Base-by-base conservation (phyloP, 2,888 invertebrate species). In the Zeuzera pyrina region DNA sequence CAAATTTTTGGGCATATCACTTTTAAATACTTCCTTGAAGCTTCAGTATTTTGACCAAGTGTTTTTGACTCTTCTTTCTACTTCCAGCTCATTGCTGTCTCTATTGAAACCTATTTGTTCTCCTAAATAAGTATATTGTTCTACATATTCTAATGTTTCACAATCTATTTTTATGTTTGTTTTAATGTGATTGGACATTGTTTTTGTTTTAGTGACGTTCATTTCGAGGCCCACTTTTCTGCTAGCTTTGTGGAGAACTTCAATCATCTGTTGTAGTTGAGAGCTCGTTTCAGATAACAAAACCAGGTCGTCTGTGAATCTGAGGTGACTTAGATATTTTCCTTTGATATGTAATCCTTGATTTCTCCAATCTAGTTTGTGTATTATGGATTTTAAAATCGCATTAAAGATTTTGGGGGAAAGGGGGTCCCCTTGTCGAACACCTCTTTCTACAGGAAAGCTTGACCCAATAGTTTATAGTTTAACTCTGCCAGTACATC, bases 1-100 rank as follows among this genome's bases (percentile, higher is more conserved):
- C n/a, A n/a, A n/a, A 12, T 16, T 3, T 19, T 21, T 30, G 3
- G 11, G 21, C 21, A 3, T 29, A 2, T 29, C 8, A 24, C 33
- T 31, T 29, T 37, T 31, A 12, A 34, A 34, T 12, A 37, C 30
- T 29, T 34, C 34, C 8, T 31, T 34, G 2, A 15, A 3, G 8
- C 24, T 21, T 31, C 31, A 37, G 15, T 21, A 37, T 34, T 29
- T 29, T 29, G 3, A 10, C 29, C 15, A 10, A 12, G 3, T 4
- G 15, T n/a, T 4, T 6, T 12, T 12, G 12, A 27, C 4, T 13
- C 27, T n/a, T n/a, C n/a, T n/a, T n/a, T n/a, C n/a, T n/a, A n/a
- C n/a, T n/a, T n/a, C n/a, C n/a, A n/a, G n/a, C n/a, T n/a, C n/a
- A n/a, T n/a, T n/a, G n/a, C n/a, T n/a, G n/a, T n/a, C n/a, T n/a